These are phyloP conservation scores for Thripadectes ignobilis DNA, from an alignment of 2,797 vertebrate genomes.

Conservation along the genomic window DNA sequence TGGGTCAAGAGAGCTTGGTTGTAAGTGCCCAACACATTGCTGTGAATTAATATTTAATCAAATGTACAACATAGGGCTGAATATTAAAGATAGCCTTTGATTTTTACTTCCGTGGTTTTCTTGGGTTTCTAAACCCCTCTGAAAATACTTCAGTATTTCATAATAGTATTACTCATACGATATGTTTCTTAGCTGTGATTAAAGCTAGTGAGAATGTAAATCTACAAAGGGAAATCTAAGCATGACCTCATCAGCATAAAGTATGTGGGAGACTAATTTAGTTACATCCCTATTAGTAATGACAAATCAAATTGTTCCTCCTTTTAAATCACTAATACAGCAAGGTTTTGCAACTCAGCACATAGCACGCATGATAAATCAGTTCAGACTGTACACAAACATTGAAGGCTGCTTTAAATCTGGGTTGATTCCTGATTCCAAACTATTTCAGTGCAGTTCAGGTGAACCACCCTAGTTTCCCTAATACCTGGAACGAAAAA, in stretches of 20 bases:
- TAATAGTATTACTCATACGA: background rate
- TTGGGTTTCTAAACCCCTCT: background rate
- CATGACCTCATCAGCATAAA: conserved; percentile 53
- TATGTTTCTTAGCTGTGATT: conserved; percentile 36
- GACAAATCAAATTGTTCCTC: conserved; percentile 65
- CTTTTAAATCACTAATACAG: conserved; percentile 30
- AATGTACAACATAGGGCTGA: conserved; percentile 7
- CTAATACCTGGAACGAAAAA: background rate
- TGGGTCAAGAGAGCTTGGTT: conserved; percentile 23
- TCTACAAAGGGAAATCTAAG: conserved; percentile 56
- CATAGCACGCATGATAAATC: background rate
- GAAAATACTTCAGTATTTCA: conserved; percentile 10
- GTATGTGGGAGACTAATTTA: conserved; percentile 61
- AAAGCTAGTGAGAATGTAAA: conserved; percentile 38
- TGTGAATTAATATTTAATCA: conserved; percentile 69
- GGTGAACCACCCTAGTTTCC: background rate
- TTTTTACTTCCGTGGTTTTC: conserved; percentile 21
- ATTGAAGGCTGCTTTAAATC: background rate
- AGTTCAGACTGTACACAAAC: background rate
- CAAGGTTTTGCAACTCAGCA: conserved; percentile 33
- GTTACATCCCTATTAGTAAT: conserved; percentile 53
- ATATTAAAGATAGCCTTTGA: conserved; percentile 51
- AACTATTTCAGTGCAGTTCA: background rate
- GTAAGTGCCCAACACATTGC: conserved; percentile 20
- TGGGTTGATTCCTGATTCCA: background rate